Evolutionary conservation across 2,797 vertebrate species (phyloP), one percentile per base, ranked within the genome.

Genomic region (Allobates femoralis): DNA sequence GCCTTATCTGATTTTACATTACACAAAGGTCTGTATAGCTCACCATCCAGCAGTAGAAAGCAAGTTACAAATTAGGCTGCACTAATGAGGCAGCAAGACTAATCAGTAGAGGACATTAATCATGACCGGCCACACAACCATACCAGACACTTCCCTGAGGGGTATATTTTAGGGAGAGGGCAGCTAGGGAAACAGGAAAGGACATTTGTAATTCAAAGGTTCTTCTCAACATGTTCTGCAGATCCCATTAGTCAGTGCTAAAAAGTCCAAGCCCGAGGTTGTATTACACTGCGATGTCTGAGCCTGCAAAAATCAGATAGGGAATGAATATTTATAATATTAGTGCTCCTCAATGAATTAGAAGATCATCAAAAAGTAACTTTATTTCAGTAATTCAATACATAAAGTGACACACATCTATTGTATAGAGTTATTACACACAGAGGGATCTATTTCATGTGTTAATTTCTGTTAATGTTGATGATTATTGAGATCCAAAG

Each of bases 31-130:
- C 5, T 41, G 21, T 3, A 23, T 16, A 2, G 21, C 2, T 16
- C 21, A 0, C 15, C 16, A 60, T n/a, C 46, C n/a, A 56, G 51
- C 30, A 77, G 16, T 37, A 77, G 21, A 83, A 26, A 6, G 78
- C 28, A 2, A 37, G 53, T 34, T 76, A 79, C 60, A 53, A 78
- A 79, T 58, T 71, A 30, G 34, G 5, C 64, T 3, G 46, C n/a
- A 18, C 30, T 78, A 81, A 81, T 81, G 86, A 84, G 46, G 82
- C 77, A 75, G 58, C 18, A 46, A 80, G 67, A 19, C 69, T 84
- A 81, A 88, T 85, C 86, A 87, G 81, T 64, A 51, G 41, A 79
- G n/a, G 32, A 28, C 74, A 79, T 79, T 84, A 55, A 83, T 83
- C 75, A 80, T 26, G 53, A 34, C n/a, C 41, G 30, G 50, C 37